These are phyloP conservation scores for Ptilodon capucinus DNA, from an alignment of 2,888 invertebrate genomes.

Conservation along the genomic window DNA sequence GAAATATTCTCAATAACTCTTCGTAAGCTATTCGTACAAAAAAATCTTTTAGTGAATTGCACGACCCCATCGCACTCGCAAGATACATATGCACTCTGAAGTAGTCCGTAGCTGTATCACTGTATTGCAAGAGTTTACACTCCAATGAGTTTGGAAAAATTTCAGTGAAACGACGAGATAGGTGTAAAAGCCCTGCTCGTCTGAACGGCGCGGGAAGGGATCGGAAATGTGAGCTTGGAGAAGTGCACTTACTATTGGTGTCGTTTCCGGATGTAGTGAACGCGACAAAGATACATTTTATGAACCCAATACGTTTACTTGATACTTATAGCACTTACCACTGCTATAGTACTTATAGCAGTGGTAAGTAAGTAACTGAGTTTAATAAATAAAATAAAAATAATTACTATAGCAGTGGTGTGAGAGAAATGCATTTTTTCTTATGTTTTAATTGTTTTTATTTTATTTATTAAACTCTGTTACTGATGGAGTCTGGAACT, in stretches of 20 bases:
- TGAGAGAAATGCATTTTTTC: no score
- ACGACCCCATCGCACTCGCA: neutral
- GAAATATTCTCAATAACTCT: no score
- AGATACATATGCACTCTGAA: neutral
- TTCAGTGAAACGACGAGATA: conserved; percentile 48
- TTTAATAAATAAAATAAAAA: no score
- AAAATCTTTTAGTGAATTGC: neutral
- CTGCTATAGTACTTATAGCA: no score
- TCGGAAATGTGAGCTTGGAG: conserved; percentile 52
- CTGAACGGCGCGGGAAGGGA: conserved; percentile 54
- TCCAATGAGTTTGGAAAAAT: conserved; percentile 60
- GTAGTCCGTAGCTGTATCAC: conserved; percentile 3
- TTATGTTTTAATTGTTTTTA: no score
- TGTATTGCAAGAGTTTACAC: conserved; percentile 46
- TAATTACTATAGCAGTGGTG: no score
- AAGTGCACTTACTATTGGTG: conserved; percentile 64
- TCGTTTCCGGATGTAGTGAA: conserved; percentile 48
- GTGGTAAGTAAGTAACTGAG: no score
- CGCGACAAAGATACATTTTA: conserved; percentile 37
- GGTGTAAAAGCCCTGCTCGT: conserved; percentile 49
- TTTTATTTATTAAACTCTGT: no score
- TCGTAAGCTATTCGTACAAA: no score
- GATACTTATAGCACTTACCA: no score
- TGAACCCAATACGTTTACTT: conserved; percentile 34
- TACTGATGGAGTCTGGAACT: no score